Percentiles rank a stretch among this genome's conserved stretches.
These are phyloP conservation scores for Heliornis fulica DNA, from an alignment of 2,113 vertebrate species.

Conservation along the genomic window DNA sequence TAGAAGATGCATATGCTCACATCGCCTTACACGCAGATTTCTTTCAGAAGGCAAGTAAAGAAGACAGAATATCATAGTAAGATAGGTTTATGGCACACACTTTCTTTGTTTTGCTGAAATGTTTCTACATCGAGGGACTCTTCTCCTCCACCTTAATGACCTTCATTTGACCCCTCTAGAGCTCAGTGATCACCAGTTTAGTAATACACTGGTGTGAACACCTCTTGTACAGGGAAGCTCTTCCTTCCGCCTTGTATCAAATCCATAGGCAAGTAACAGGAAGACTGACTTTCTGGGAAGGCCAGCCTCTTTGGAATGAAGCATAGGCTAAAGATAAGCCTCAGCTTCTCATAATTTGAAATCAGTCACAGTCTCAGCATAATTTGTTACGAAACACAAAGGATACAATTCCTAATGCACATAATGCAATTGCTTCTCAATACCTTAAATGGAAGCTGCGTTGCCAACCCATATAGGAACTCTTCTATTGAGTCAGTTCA, in stretches of 20 bases:
- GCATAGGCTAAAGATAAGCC: neutral
- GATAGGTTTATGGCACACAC: fast-evolving
- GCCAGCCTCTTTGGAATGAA: neutral
- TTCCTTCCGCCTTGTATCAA: neutral
- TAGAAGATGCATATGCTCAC: neutral
- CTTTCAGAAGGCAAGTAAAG: neutral
- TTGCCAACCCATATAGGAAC: neutral
- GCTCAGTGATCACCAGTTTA: neutral
- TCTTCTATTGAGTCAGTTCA: neutral
- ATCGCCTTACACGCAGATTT: neutral
- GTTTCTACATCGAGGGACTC: neutral
- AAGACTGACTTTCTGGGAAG: neutral
- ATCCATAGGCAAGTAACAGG: neutral
- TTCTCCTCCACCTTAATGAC: neutral
- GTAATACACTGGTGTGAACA: neutral
- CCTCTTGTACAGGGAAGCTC: neutral
- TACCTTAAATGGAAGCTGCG: neutral
- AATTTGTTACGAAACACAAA: neutral
- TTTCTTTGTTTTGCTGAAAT: neutral
- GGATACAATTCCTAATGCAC: neutral
- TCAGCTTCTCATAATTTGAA: neutral
- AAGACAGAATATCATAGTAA: neutral
- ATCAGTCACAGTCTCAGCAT: neutral
- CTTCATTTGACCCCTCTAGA: neutral
- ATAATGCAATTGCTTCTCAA: neutral